Percentiles rank a stretch among this genome's conserved stretches.
These are phyloP conservation scores for Bombus confusus DNA, from an alignment of 1,140 invertebrate genomes.

Conservation along the genomic window DNA sequence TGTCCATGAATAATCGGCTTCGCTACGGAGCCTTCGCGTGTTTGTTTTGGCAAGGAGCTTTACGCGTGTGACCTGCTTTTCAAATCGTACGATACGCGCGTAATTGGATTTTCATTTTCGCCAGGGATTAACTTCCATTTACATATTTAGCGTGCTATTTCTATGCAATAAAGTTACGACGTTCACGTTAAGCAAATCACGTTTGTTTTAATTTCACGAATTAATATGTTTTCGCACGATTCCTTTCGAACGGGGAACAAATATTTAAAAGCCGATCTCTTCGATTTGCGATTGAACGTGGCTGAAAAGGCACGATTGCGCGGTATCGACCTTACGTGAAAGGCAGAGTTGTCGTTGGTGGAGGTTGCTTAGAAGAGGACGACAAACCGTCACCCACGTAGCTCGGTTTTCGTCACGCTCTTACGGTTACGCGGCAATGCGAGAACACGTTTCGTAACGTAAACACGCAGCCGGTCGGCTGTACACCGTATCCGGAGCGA, in stretches of 20 bases:
- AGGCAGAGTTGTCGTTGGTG: conserved; percentile 1
- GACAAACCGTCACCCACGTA: conserved; percentile 45
- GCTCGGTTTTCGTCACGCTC: conserved; percentile 65
- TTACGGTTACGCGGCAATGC: conserved; percentile 64
- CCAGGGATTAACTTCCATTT: too few species aligned
- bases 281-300: background rate
- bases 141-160: too few species aligned
- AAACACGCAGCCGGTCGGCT: conserved; percentile 43
- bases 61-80: background rate
- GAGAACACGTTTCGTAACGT: conserved; percentile 65
- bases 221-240: too few species aligned
- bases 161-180: too few species aligned
- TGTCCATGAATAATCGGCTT: background rate
- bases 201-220: too few species aligned
- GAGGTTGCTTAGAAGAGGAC: conserved; percentile 19
- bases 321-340: background rate
- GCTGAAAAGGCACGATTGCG: background rate
- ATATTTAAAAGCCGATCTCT: background rate
- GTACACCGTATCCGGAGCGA: conserved; percentile 38
- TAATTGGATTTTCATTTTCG: too few species aligned
- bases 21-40: background rate
- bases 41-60: background rate
- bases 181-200: too few species aligned
- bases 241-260: rapidly evolving
- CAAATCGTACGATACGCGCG: too few species aligned